Evolutionary conservation across 2,797 vertebrate species (phyloP), one percentile per base, ranked within the genome.

Genomic region (Alauda arvensis): DNA sequence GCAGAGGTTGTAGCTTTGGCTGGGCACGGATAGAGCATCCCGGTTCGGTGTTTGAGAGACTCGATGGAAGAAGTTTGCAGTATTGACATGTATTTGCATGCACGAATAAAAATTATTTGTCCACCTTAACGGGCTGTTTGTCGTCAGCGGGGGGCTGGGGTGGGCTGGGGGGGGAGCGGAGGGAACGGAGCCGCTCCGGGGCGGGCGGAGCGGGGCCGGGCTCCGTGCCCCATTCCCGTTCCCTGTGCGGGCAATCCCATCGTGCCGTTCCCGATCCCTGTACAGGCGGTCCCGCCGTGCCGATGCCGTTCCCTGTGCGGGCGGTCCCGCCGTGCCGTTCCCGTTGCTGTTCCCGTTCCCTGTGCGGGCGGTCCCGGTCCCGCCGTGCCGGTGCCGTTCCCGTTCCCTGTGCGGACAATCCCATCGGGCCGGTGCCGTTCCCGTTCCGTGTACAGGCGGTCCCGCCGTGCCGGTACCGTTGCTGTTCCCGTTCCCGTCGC

Each of bases 51-150:
- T 97, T 93, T 96, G 96, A 97, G 96, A 97, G 97, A 97, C 95
- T 95, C 93, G 96, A 96, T 97, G 96, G 97, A 95, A 96, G 95
- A 94, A 97, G 97, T 97, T 97, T 98, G 97, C 97, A 97, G 98
- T 98, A 97, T 96, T 98, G 97, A 98, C 97, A 97, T 98, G 97
- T 98, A 98, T 97, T 97, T 98, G 99, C 99, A 99, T 99, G 98
- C 98, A 97, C 95, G 97, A 98, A 98, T 98, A 99, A 99, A 95
- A 99, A 97, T 95, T 95, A 95, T 94, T 96, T 97, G 96, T 97
- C 96, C 96, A 96, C 96, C 95, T 96, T 92, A 92, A 90, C 31
- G 13, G 77, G 56, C 93, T 96, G 70, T 67, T 78, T 92, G 74
- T 93, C 77, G 90, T 95, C 77, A 52, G 3, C 8, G 9, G 18